These are phyloP conservation scores for Hydropsyche tenuis DNA, from an alignment of 1,140 invertebrate species.

Conservation along the genomic window DNA sequence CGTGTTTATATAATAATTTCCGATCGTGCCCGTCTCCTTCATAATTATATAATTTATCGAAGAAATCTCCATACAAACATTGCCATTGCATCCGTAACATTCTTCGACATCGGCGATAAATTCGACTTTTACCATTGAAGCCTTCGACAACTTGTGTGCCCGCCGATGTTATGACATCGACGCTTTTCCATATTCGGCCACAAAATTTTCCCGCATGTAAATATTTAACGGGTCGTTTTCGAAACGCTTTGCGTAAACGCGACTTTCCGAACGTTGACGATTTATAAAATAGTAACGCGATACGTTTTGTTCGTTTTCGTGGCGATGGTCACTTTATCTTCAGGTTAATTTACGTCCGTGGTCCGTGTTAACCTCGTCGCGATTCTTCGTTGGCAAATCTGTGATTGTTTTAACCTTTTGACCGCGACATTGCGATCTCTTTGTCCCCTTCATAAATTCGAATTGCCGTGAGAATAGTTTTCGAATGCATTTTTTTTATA, in stretches of 20 bases:
- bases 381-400: background rate
- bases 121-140: slow-evolving; percentile 14
- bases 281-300: background rate
- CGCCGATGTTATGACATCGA: background rate
- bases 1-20: no score
- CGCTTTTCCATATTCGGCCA: slow-evolving; percentile 10
- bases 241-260: no score
- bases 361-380: slow-evolving; percentile 16
- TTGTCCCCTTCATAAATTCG: background rate
- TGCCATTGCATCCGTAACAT: slow-evolving; percentile 1
- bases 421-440: background rate
- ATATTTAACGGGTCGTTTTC: background rate
- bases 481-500: no score
- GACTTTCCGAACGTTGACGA: no score
- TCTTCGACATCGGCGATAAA: slow-evolving; percentile 28
- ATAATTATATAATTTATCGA: background rate
- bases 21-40: no score
- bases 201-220: background rate
- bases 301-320: background rate
- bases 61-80: slow-evolving; percentile 28
- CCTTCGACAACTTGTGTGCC: background rate
- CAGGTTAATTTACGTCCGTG: slow-evolving; percentile 4
- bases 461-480: slow-evolving; percentile 3
- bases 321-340: background rate
- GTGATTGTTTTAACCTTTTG: slow-evolving; percentile 25